Evolutionary conservation across 2,888 invertebrate species (phyloP).

Genomic region (Abscondita cerata): DNA sequence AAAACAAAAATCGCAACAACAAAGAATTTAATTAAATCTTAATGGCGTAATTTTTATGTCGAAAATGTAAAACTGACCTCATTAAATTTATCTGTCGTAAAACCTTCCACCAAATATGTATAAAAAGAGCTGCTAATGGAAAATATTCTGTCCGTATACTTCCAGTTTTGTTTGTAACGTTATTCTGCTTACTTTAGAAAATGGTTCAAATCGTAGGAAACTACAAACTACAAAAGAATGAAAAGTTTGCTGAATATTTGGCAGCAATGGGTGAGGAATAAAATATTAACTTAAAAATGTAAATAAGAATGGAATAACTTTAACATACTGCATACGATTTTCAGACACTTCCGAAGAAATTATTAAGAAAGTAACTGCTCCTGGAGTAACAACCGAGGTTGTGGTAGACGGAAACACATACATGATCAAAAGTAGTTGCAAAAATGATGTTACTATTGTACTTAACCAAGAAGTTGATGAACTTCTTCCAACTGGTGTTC

Average conservation of each 20-base stretch:
- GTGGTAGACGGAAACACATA: conserved; percentile 7
- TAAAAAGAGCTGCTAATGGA: not conserved
- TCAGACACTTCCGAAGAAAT: not conserved
- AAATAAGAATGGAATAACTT: not conserved
- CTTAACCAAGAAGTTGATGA: conserved; percentile 10
- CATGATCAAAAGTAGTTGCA: conserved; percentile 6
- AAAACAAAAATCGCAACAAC: no score
- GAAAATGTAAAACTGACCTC: not conserved
- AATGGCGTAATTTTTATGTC: not conserved
- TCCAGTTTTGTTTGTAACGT: not conserved
- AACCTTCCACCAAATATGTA: not conserved
- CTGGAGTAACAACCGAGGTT: conserved; percentile 6
- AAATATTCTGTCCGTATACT: no score
- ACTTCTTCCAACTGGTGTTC: conserved; percentile 4
- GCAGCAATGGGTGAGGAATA: conserved; percentile 1
- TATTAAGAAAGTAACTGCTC: conserved; percentile 4
- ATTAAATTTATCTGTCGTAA: not conserved
- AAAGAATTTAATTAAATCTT: not conserved
- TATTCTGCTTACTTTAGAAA: not conserved
- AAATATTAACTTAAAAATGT: not conserved
- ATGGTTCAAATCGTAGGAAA: conserved; percentile 4
- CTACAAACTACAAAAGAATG: conserved; percentile 8
- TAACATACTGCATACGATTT: not conserved
- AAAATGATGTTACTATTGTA: not conserved
- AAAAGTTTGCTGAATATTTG: conserved; percentile 4